A percentile compares a stretch with the other conserved stretches of the same genome.
These are phyloP conservation scores for Watsonalla cultraria DNA, from an alignment of 2,888 invertebrate genomes.

Conservation along the genomic window DNA sequence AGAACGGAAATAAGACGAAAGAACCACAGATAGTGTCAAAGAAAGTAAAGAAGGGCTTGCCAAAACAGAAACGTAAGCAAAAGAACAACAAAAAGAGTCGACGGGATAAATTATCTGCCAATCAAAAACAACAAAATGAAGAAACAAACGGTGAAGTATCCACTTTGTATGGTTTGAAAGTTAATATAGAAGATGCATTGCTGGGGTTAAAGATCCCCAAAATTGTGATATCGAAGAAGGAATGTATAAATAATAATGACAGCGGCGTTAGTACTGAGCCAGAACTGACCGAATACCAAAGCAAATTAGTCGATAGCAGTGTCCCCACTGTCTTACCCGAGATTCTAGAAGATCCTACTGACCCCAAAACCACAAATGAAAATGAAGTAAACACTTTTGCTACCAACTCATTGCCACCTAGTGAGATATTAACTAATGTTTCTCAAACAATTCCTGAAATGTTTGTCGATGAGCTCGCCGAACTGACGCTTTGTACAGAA, in stretches of 20 bases:
- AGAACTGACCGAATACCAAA: neutral
- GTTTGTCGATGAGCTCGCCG: too few relatives aligned
- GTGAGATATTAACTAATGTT: too few relatives aligned
- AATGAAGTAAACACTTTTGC: too few relatives aligned
- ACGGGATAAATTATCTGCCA: neutral
- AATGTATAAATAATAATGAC: neutral
- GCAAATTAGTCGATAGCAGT: too few relatives aligned
- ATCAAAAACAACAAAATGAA: conserved; percentile 5
- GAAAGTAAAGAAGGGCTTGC: conserved; percentile 17
- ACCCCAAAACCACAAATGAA: too few relatives aligned
- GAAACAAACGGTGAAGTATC: conserved; percentile 10
- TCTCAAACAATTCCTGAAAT: too few relatives aligned
- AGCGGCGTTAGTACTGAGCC: neutral
- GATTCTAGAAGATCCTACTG: too few relatives aligned
- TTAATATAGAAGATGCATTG: conserved; percentile 39
- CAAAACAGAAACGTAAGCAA: conserved; percentile 5
- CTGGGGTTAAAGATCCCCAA: conserved; percentile 31
- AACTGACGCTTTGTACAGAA: too few relatives aligned
- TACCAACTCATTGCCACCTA: too few relatives aligned
- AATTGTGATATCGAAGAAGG: neutral
- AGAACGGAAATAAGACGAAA: neutral
- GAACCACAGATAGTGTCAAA: conserved; percentile 6
- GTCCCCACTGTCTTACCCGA: too few relatives aligned
- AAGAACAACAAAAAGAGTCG: neutral
- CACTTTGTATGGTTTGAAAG: conserved; percentile 7